Evolutionary conservation across 2,113 vertebrate species (phyloP).

Genomic region (Amphiprion percula): DNA sequence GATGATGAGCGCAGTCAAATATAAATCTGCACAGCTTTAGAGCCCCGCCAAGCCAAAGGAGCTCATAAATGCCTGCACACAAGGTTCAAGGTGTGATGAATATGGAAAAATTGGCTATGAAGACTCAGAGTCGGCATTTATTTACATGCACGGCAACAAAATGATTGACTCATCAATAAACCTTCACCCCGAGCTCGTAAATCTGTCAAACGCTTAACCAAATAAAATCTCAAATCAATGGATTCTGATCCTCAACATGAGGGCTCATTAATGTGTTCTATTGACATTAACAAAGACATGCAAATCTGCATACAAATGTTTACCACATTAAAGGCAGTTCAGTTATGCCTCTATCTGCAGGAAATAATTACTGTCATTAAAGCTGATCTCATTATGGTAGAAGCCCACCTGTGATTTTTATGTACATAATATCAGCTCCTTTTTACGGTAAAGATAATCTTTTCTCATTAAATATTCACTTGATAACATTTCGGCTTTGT

Average conservation of each 20-base stretch:
- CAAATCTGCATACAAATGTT: constrained; percentile 56
- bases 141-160: constrained; percentile 65
- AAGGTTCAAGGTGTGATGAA: constrained; percentile 20
- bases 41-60: neutral
- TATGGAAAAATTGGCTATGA: constrained; percentile 17
- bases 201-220: constrained; percentile 77
- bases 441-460: constrained; percentile 20
- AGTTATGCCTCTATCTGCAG: neutral
- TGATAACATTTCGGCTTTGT: constrained; percentile 11
- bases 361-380: neutral
- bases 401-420: neutral
- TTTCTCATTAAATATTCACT: constrained; percentile 48
- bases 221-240: constrained; percentile 73
- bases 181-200: constrained; percentile 72
- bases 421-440: neutral
- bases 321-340: neutral
- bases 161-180: constrained; percentile 67
- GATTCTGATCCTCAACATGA: constrained; percentile 70
- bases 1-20: neutral
- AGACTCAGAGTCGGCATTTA: constrained; percentile 71
- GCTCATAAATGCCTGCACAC: neutral
- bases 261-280: constrained; percentile 77
- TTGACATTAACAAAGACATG: constrained; percentile 48
- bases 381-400: neutral
- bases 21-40: neutral